Base-by-base conservation (phyloP, 2,113 vertebrate species). In the Sturnira hondurensis region DNA sequence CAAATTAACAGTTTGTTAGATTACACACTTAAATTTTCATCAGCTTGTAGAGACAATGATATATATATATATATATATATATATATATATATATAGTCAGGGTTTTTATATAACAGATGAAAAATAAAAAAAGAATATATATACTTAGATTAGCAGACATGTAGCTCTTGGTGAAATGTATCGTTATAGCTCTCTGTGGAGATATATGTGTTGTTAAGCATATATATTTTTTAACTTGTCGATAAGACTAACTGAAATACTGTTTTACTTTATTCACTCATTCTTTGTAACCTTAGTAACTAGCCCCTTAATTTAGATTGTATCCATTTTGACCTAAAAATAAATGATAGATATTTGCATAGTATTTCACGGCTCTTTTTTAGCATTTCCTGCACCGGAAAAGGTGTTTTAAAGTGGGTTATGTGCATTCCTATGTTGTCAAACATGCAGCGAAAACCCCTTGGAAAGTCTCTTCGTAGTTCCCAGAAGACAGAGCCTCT, bases 261-360 rank as follows among this genome's bases (percentile, higher is more conserved):
- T 47, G 36, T 82, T 91, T 90, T 93, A 45, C 68, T 97, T 92
- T 76, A 74, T 83, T 78, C 67, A 77, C 43, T 89, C 26, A 38
- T 78, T 94, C 82, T 96, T 84, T 92, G 94, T 94, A 93, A 93
- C 94, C 95, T 78, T 97, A 95, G 93, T 96, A 97, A 97, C 96
- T 94, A 91, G 78, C 56, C 45, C 88, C 93, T 95, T 96, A 93
- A 94, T 96, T 96, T 96, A 96, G 94, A 96, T 67, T 92, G 36
- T 94, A 89, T 92, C 61, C 80, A 81, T 86, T 96, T 95, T 91
- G 67, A 65, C 86, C 84, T 95, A 80, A 97, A 96, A 96, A 96
- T 93, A 96, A 94, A 11, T 84, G 14, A 94, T 83, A 50, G 94
- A 61, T 80, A 93, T 96, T 77, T 86, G 86, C 80, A 31, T 91